Evolutionary conservation across 1,140 invertebrate genomes (phyloP).

Genomic region (Drosophila prosaltans): DNA sequence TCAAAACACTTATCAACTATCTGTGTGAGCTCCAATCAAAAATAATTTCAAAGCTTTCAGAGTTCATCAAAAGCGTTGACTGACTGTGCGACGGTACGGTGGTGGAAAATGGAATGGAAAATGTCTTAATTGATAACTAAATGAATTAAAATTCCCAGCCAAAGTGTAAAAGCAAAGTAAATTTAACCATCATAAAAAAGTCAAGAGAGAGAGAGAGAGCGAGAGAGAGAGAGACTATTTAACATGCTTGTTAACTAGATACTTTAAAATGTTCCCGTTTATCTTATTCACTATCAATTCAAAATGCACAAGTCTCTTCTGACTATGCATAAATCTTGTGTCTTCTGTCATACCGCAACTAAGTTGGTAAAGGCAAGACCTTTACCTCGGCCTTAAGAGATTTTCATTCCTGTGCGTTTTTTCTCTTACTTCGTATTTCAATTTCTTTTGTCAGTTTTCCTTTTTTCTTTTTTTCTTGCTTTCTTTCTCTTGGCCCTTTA

Average conservation of each 20-base stretch:
- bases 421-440: slow-evolving; percentile 62
- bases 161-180: neutral
- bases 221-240: neutral
- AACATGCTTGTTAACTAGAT: slow-evolving; percentile 18
- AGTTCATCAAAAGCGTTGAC: slow-evolving; percentile 5
- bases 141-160: neutral
- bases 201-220: neutral
- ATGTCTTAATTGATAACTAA: slow-evolving; percentile 5
- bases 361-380: slow-evolving; percentile 38
- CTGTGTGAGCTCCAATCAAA: slow-evolving; percentile 3
- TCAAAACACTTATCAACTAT: slow-evolving; percentile 4
- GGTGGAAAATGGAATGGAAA: neutral
- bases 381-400: neutral
- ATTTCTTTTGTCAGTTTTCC: slow-evolving; percentile 52
- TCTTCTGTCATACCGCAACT: slow-evolving; percentile 36
- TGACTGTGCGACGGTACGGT: neutral
- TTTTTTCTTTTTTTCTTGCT: slow-evolving; percentile 39
- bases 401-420: slow-evolving; percentile 5
- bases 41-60: slow-evolving; percentile 10
- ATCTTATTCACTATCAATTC: slow-evolving; percentile 68
- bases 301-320: slow-evolving; percentile 60
- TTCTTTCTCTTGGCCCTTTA: slow-evolving; percentile 61
- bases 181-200: neutral
- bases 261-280: slow-evolving; percentile 50
- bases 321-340: slow-evolving; percentile 65